phyloP scores from a whole-genome alignment of 1,140 invertebrate species.

The Drosophila gunungcola region DNA sequence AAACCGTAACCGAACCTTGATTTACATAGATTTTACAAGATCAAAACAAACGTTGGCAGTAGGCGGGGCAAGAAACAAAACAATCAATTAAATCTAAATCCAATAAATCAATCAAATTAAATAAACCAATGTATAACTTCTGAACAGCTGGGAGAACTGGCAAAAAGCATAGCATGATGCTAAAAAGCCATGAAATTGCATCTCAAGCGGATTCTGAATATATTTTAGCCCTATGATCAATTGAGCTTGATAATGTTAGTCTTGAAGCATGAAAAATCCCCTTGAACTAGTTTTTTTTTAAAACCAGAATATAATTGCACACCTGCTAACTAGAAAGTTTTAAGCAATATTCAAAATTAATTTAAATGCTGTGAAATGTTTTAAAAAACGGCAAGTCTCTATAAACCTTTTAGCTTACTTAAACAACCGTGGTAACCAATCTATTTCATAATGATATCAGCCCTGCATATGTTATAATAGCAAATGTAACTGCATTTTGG shows the following conservation, averaged over 20 bases:
- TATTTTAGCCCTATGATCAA: not conserved
- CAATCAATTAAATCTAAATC: constrained; percentile 35
- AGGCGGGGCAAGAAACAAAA: constrained; percentile 43
- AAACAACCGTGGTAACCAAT: too few species aligned
- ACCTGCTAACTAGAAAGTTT: too few species aligned
- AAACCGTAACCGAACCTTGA: not conserved
- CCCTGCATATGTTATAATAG: constrained; percentile 4
- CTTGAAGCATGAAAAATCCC: not conserved
- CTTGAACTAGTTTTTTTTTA: not conserved
- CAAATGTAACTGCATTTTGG: constrained; percentile 7
- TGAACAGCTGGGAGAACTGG: constrained; percentile 28
- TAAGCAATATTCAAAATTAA: too few species aligned
- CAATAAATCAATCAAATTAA: constrained; percentile 36
- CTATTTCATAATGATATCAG: not conserved
- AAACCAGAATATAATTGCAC: not conserved
- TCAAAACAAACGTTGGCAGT: constrained; percentile 35
- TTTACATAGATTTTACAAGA: not conserved
- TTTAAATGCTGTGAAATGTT: too few species aligned
- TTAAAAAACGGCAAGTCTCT: too few species aligned
- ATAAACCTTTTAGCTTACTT: too few species aligned
- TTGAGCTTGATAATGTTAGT: not conserved
- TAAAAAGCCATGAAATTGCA: constrained; percentile 24
- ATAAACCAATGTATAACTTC: constrained; percentile 30
- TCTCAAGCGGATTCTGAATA: not conserved
- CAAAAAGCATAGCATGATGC: constrained; percentile 23